Percentiles rank a stretch among this genome's conserved stretches.
Conservation (phyloP, 2,888 invertebrate species). For the Eilema sororculum region DNA sequence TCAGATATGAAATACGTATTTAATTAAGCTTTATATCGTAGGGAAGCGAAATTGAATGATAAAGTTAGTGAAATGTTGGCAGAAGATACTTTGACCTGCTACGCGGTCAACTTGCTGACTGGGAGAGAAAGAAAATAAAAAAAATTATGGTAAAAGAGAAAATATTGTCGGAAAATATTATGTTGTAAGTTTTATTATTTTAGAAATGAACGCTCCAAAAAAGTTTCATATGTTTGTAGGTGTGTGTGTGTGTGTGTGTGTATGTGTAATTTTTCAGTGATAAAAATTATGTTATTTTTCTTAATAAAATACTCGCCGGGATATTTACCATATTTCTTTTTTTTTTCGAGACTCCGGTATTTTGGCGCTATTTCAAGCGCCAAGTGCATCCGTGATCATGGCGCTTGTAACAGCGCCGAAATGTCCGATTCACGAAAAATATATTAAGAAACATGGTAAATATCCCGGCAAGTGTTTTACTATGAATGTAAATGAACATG, state of each 20-base stretch:
- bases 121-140: constrained; percentile 21
- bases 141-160: background rate
- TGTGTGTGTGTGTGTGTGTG: too few relatives aligned
- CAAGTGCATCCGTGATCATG: too few relatives aligned
- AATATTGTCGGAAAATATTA: constrained; percentile 1
- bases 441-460: too few relatives aligned
- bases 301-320: too few relatives aligned
- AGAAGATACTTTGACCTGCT: constrained; percentile 17
- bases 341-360: too few relatives aligned
- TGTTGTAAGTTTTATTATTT: background rate
- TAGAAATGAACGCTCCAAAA: background rate
- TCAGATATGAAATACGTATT: constrained; percentile 77
- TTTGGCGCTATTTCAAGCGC: too few relatives aligned
- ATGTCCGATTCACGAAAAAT: too few relatives aligned
- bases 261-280: background rate
- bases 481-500: too few relatives aligned
- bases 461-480: too few relatives aligned
- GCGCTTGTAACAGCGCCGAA: too few relatives aligned
- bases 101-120: constrained; percentile 23
- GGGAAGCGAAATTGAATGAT: constrained; percentile 63
- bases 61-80: constrained; percentile 58
- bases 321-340: too few relatives aligned
- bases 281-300: too few relatives aligned
- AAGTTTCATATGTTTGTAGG: background rate
- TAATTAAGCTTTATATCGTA: constrained; percentile 73